Evolutionary conservation across 2,797 vertebrate genomes (phyloP).

Genomic region (Parauchenoglanis punctatus): DNA sequence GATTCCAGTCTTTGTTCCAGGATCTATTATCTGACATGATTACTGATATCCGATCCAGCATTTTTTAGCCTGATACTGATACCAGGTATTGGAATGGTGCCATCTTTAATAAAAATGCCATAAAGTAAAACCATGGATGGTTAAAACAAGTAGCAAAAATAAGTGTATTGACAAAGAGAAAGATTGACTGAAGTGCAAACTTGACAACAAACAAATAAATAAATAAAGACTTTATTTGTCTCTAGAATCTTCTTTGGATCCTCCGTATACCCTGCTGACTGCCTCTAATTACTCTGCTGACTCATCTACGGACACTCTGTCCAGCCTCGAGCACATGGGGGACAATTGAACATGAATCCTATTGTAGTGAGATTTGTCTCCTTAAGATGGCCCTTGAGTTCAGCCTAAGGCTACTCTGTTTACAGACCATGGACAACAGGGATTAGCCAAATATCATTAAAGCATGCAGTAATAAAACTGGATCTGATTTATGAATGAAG

Average conservation of each 20-base stretch:
- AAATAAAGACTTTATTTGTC: neutral
- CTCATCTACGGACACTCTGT: constrained; percentile 41
- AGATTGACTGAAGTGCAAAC: too few relatives aligned
- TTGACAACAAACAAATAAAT: neutral
- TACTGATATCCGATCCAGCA: neutral
- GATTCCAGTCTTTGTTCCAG: neutral
- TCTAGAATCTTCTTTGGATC: neutral
- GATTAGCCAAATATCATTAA: constrained; percentile 60
- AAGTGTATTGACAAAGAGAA: neutral
- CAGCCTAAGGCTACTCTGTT: constrained; percentile 56
- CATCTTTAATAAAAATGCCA: neutral
- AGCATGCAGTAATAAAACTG: constrained; percentile 54
- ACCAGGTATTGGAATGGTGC: neutral
- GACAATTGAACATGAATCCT: constrained; percentile 52
- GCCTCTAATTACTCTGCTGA: constrained; percentile 39
- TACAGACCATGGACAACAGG: constrained; percentile 50
- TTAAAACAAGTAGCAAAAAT: neutral
- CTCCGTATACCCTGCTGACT: neutral
- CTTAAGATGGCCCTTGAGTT: constrained; percentile 49
- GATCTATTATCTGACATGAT: neutral
- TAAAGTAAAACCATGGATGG: neutral
- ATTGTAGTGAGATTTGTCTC: constrained; percentile 50
- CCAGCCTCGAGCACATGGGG: constrained; percentile 43
- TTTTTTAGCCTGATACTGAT: neutral
- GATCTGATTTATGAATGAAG: constrained; percentile 54